phyloP scores from a whole-genome alignment of 2,888 invertebrate species.

The Hydraecia micacea region DNA sequence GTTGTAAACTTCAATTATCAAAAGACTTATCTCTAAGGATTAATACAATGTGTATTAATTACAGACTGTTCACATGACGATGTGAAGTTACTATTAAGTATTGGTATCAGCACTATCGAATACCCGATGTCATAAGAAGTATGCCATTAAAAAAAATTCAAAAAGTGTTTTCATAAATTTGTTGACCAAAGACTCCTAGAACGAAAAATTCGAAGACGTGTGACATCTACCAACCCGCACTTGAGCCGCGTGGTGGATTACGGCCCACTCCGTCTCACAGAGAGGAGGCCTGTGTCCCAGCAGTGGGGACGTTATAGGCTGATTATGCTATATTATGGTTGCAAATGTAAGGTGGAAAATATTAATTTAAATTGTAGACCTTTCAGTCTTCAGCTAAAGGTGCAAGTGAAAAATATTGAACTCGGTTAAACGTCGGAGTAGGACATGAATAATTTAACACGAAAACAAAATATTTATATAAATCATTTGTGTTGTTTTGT shows the following conservation, averaged over 20 bases:
- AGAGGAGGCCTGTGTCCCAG: too few relatives aligned
- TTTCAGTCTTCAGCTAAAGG: not conserved
- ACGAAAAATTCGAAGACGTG: not conserved
- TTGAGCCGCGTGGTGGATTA: not conserved
- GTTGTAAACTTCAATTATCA: slow-evolving; percentile 24
- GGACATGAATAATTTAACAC: not conserved
- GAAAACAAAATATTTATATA: not conserved
- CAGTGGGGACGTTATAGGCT: too few relatives aligned
- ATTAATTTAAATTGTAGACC: too few relatives aligned
- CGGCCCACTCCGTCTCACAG: not conserved
- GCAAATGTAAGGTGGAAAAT: not conserved
- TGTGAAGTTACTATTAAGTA: not conserved
- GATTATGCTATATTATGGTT: too few relatives aligned
- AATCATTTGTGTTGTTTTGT: not conserved
- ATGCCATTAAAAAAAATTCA: too few relatives aligned
- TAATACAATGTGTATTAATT: slow-evolving; percentile 23
- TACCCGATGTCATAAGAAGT: too few relatives aligned
- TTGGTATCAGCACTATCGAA: not conserved
- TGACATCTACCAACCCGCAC: not conserved
- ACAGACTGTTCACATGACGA: not conserved
- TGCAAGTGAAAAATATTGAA: too few relatives aligned
- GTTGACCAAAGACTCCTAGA: too few relatives aligned
- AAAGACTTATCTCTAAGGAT: not conserved
- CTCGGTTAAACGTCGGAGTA: not conserved
- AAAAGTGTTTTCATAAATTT: not conserved